A percentile compares a stretch with the other conserved stretches of the same genome.
phyloP scores from a whole-genome alignment of 2,797 vertebrate species.

The Streptopelia turtur region DNA sequence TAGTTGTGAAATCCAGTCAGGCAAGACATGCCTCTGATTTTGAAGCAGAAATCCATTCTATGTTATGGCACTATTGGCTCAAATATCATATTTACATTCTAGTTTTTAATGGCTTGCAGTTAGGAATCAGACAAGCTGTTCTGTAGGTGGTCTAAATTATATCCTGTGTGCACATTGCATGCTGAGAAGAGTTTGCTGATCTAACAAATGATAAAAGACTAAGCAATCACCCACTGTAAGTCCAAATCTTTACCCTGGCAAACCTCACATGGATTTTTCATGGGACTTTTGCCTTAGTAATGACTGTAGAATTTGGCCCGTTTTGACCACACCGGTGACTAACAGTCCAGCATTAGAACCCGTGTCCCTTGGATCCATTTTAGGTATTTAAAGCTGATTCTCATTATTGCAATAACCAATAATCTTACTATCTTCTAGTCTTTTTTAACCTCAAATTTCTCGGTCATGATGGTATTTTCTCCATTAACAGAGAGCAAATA shows the following conservation, averaged over 20 bases:
- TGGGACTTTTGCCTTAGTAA: conserved; percentile 17
- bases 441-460: neutral
- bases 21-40: conserved; percentile 35
- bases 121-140: conserved; percentile 53
- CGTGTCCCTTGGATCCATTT: neutral
- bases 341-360: neutral
- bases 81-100: conserved; percentile 63
- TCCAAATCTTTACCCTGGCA: conserved; percentile 67
- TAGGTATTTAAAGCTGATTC: neutral
- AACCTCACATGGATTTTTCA: conserved; percentile 23
- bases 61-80: conserved; percentile 40
- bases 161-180: neutral
- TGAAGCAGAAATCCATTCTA: neutral
- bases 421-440: neutral
- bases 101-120: conserved; percentile 53
- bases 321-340: neutral
- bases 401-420: neutral
- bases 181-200: conserved; percentile 65
- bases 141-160: conserved; percentile 67
- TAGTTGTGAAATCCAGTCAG: conserved; percentile 54
- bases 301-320: conserved; percentile 27
- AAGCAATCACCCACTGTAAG: conserved; percentile 22
- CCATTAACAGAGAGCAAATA: neutral
- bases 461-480: neutral
- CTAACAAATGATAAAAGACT: conserved; percentile 62